Percentiles rank a stretch among this genome's conserved stretches.
Conservation (phyloP, 2,888 invertebrate genomes). For the Ectemnius cavifrons region DNA sequence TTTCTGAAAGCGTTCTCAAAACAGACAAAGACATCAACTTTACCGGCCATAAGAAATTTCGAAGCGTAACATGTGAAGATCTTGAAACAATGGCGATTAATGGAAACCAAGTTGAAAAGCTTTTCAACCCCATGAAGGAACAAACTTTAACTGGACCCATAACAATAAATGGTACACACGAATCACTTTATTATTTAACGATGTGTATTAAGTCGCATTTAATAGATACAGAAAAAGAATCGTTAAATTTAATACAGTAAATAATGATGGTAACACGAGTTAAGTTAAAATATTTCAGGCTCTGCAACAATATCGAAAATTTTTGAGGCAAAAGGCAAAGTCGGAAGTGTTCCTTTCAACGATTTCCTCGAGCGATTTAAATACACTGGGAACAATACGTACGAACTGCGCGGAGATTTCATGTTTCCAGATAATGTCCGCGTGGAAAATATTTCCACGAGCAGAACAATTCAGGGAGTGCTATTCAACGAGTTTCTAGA, state of each 20-base stretch:
- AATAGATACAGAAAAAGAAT: no score
- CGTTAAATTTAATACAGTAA: no score
- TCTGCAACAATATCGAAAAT: constrained; percentile 46
- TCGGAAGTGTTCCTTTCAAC: constrained; percentile 50
- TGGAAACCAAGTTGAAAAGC: constrained; percentile 48
- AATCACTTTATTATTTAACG: neutral
- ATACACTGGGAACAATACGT: constrained; percentile 45
- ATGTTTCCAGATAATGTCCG: constrained; percentile 36
- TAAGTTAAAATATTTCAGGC: constrained; percentile 43
- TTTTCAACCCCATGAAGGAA: constrained; percentile 57
- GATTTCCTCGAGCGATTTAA: constrained; percentile 47
- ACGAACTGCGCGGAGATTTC: constrained; percentile 49
- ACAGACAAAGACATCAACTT: constrained; percentile 56
- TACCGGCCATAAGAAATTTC: constrained; percentile 55
- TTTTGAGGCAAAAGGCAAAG: constrained; percentile 58
- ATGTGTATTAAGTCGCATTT: neutral
- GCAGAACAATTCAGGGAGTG: constrained; percentile 49
- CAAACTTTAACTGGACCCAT: constrained; percentile 63
- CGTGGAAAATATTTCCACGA: constrained; percentile 51
- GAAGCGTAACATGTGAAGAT: constrained; percentile 50
- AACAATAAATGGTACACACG: constrained; percentile 56
- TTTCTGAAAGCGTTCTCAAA: constrained; percentile 61
- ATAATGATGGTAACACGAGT: no score
- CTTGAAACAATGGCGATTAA: constrained; percentile 55
- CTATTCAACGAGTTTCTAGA: constrained; percentile 55